Percentiles rank a stretch among this genome's conserved stretches.
These are phyloP conservation scores for Mellilla xanthometata DNA, from an alignment of 2,888 invertebrate species.

Conservation along the genomic window DNA sequence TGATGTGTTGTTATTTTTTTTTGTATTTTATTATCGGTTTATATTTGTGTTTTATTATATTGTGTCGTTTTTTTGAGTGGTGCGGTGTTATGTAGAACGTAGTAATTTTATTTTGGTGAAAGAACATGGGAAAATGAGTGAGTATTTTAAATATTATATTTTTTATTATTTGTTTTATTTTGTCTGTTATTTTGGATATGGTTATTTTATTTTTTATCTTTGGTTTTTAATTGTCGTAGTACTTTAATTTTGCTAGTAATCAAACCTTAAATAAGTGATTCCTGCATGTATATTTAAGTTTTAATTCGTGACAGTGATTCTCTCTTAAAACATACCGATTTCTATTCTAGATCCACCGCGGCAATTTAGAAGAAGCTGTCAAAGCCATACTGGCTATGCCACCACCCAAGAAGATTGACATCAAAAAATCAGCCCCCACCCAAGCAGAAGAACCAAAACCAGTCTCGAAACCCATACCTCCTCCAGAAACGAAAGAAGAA, in stretches of 20 bases:
- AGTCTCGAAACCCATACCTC: constrained; percentile 41
- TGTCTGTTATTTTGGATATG: too few species aligned
- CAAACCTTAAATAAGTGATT: too few species aligned
- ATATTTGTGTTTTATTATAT: constrained; percentile 14
- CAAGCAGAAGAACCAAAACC: constrained; percentile 55
- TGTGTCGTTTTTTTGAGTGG: constrained; percentile 18
- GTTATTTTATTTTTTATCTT: too few species aligned
- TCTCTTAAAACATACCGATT: too few species aligned
- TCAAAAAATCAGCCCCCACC: constrained; percentile 49
- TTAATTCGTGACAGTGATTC: too few species aligned
- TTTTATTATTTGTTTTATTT: constrained; percentile 25
- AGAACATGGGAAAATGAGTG: constrained; percentile 11
- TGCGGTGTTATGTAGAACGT: constrained; percentile 9
- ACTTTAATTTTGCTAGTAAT: too few species aligned
- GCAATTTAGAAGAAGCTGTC: constrained; percentile 74
- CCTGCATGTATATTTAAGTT: too few species aligned
- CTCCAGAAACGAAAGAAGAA: constrained; percentile 55
- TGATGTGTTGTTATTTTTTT: constrained; percentile 21
- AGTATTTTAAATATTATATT: constrained; percentile 9
- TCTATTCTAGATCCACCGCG: constrained; percentile 81
- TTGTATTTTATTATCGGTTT: constrained; percentile 17
- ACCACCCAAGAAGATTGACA: constrained; percentile 59
- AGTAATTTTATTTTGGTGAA: constrained; percentile 7
- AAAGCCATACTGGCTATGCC: constrained; percentile 73
- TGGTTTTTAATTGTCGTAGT: too few species aligned